These are phyloP conservation scores for Pocillopora damicornis DNA, from an alignment of 64 coral and sea anemone genomes.

Conservation along the genomic window DNA sequence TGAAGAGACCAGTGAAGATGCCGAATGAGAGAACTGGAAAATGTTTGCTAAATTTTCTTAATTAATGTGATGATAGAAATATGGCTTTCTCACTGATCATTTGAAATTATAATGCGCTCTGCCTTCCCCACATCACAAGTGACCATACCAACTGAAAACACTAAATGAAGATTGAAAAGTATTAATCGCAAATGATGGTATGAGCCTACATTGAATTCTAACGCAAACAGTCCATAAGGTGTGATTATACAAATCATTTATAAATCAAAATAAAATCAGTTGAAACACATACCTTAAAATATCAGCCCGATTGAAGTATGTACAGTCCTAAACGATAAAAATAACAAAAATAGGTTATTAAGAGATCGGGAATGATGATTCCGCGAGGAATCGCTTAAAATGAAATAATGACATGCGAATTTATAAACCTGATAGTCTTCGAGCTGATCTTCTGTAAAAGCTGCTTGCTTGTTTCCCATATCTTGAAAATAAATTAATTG, in stretches of 20 bases:
- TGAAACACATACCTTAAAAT: constrained; percentile 58
- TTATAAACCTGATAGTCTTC: constrained; percentile 66
- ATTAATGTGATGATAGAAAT: no score
- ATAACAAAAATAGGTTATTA: not conserved
- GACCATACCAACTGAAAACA: no score
- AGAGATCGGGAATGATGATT: not conserved
- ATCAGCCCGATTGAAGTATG: constrained; percentile 67
- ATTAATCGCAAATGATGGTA: no score
- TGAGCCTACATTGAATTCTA: no score
- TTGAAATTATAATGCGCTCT: no score
- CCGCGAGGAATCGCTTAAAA: not conserved
- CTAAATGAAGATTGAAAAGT: no score
- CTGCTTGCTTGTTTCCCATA: constrained; percentile 67
- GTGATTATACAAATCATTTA: not conserved
- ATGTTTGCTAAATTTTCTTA: no score
- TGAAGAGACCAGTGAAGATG: no score
- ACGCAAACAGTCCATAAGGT: no score
- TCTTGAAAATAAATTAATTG: not conserved
- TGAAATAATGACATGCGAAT: not conserved
- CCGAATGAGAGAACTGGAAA: no score
- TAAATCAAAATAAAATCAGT: not conserved
- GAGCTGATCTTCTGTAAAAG: constrained; percentile 64
- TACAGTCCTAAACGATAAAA: constrained; percentile 47
- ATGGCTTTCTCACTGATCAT: no score
- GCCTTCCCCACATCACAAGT: no score